A percentile compares a stretch with the other conserved stretches of the same genome.
Conservation (phyloP, 1,140 invertebrate genomes). For the Samia ricini region DNA sequence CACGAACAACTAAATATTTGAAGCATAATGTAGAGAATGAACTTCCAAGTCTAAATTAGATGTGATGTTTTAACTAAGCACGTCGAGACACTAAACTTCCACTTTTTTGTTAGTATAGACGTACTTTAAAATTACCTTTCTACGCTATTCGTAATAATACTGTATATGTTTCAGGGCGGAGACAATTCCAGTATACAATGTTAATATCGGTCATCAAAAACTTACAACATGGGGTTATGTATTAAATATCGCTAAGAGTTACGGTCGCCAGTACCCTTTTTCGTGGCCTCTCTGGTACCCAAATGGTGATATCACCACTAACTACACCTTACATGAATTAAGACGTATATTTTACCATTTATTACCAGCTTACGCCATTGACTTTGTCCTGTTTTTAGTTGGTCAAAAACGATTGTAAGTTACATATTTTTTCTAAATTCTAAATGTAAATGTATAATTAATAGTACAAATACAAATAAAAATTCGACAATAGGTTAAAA, state of each 20-base stretch:
- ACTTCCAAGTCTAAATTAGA: too few species aligned
- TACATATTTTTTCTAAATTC: background rate
- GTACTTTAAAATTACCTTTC: too few species aligned
- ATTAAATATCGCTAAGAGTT: slow-evolving; percentile 80
- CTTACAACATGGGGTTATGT: slow-evolving; percentile 89
- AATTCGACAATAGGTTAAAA: too few species aligned
- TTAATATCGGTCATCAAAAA: slow-evolving; percentile 82
- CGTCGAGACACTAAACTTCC: too few species aligned
- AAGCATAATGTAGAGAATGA: too few species aligned
- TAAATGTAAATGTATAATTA: too few species aligned
- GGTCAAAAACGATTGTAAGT: slow-evolving; percentile 82
- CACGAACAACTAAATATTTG: too few species aligned
- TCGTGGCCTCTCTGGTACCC: slow-evolving; percentile 82
- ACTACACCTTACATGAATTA: slow-evolving; percentile 75
- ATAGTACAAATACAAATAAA: too few species aligned
- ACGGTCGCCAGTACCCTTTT: slow-evolving; percentile 68
- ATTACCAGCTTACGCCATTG: slow-evolving; percentile 81
- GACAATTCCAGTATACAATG: slow-evolving; percentile 85
- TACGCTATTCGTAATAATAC: too few species aligned
- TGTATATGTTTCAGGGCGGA: slow-evolving; percentile 68
- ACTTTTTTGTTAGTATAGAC: too few species aligned
- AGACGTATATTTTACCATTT: slow-evolving; percentile 80
- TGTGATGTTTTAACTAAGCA: too few species aligned
- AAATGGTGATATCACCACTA: slow-evolving; percentile 80
- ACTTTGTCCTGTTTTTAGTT: slow-evolving; percentile 77